phyloP scores from a whole-genome alignment of 30 jellyfish, hydroid and myxozoan genomes.

The Hydra vulgaris region DNA sequence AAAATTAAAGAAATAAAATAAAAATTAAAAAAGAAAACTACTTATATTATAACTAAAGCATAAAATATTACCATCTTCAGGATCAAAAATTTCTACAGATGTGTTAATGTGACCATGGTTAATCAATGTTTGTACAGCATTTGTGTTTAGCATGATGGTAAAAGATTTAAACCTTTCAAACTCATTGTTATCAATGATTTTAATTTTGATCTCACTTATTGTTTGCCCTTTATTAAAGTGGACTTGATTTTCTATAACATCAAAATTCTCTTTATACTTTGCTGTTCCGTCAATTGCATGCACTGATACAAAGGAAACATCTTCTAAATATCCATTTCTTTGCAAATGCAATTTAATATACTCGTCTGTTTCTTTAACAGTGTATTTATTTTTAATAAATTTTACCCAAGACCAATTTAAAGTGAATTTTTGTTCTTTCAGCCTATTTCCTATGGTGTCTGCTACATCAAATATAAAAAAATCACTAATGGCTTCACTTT shows the following conservation, averaged over 20 bases:
- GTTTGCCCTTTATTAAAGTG: slow-evolving; percentile 80
- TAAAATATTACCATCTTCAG: slow-evolving; percentile 79
- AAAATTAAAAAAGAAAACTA: too few species aligned
- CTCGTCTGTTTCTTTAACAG: slow-evolving; percentile 62
- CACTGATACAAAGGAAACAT: slow-evolving; percentile 54
- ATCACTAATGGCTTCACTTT: slow-evolving; percentile 62
- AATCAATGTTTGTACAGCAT: slow-evolving; percentile 38
- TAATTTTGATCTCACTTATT: slow-evolving; percentile 39
- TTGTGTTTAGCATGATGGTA: slow-evolving; percentile 22
- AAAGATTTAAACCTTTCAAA: slow-evolving; percentile 53
- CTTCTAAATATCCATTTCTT: slow-evolving; percentile 79
- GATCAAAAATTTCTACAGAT: slow-evolving; percentile 51
- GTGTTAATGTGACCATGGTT: slow-evolving; percentile 51
- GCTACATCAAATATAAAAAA: slow-evolving; percentile 54
- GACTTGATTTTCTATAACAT: slow-evolving; percentile 41
- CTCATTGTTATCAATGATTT: slow-evolving; percentile 47
- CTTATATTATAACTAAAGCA: too few species aligned
- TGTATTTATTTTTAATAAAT: slow-evolving; percentile 32
- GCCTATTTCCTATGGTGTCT: slow-evolving; percentile 65
- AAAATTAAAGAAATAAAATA: too few species aligned
- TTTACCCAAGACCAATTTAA: slow-evolving; percentile 90
- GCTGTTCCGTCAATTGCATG: slow-evolving; percentile 55
- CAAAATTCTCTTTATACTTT: slow-evolving; percentile 37
- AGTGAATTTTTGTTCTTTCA: slow-evolving; percentile 54
- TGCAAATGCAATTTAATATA: slow-evolving; percentile 35